phyloP scores from a whole-genome alignment of 2,888 invertebrate species.

The Criorhina ranunculi region DNA sequence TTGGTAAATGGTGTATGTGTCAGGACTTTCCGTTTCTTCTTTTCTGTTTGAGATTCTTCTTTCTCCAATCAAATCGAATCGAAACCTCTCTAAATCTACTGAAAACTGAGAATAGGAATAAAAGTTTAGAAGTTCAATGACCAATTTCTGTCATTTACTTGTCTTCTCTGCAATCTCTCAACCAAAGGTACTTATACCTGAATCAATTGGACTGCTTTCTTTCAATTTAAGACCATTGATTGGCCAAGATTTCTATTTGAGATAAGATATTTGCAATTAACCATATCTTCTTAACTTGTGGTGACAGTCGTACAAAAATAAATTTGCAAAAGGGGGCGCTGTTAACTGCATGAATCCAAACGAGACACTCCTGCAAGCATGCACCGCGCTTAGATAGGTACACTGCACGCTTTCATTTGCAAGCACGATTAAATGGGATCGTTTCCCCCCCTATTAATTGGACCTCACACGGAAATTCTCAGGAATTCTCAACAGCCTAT shows the following conservation, averaged over 20 bases:
- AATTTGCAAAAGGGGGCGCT: background rate
- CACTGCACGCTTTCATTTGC: constrained; percentile 42
- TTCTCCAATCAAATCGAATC: no score
- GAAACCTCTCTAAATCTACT: no score
- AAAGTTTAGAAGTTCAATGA: no score
- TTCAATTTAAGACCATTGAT: constrained; percentile 8
- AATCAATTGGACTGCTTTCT: no score
- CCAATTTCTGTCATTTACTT: no score
- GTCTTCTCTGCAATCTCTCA: no score
- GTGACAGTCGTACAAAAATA: constrained; percentile 41
- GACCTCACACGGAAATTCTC: constrained; percentile 73
- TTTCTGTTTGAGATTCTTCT: no score
- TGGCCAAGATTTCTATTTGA: constrained; percentile 48
- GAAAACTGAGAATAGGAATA: no score
- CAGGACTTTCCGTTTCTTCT: no score
- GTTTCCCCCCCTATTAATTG: constrained; percentile 62
- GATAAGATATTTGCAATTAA: constrained; percentile 38
- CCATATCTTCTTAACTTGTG: constrained; percentile 32
- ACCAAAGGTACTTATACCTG: no score
- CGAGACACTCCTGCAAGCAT: constrained; percentile 42
- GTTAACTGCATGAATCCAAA: constrained; percentile 48
- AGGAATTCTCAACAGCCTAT: constrained; percentile 70
- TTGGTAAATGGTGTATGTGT: no score
- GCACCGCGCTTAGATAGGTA: constrained; percentile 32
- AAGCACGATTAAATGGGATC: constrained; percentile 62